Evolutionary conservation across 2,888 invertebrate species (phyloP), one percentile per base, ranked within the genome.

Genomic region (Caenorhabditis angaria): DNA sequence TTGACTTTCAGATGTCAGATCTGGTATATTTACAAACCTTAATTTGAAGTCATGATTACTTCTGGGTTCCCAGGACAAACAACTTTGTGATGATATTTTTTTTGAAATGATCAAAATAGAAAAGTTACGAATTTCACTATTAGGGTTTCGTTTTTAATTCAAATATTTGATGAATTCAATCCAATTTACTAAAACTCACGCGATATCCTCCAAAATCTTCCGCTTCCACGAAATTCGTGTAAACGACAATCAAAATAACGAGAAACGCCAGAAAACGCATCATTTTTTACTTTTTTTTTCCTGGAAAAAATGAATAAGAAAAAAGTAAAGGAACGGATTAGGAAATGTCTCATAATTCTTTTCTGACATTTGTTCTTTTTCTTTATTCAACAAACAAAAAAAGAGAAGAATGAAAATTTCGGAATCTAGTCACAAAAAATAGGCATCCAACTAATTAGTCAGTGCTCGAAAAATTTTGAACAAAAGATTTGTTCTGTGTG

Each of bases 311-410:
- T 32, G 32, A 32, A 32, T 32, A 41, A 41, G 2, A 41, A 41
- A 14, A 41, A 41, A 14, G 18, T 12, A 41, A 14, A 41, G 18
- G 41, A 41, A 41, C 41, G 41, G 41, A 20, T 51, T 20, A 8
- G 27, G 47, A 54, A 25, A 41, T 47, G 59, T 65, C 59, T 59
- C 65, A 29, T 50, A 54, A 41, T 29, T 53, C 8, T 22, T 10
- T 53, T 25, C n/a, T n/a, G n/a, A n/a, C n/a, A n/a, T n/a, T n/a
- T n/a, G 10, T 3, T 41, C 41, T 41, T 41, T 32, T 41, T 41
- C 41, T 41, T 18, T 18, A 18, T 41, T 18, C 14, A 41, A 12
- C 41, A 41, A 41, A 41, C 41, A 12, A 41, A 41, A 10, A 32
- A 32, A 32, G 32, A 32, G 32, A 32, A 32, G 32, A 32, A 8